Base-by-base conservation (phyloP, 2,797 vertebrate genomes). In the Megalops cyprinoides region DNA sequence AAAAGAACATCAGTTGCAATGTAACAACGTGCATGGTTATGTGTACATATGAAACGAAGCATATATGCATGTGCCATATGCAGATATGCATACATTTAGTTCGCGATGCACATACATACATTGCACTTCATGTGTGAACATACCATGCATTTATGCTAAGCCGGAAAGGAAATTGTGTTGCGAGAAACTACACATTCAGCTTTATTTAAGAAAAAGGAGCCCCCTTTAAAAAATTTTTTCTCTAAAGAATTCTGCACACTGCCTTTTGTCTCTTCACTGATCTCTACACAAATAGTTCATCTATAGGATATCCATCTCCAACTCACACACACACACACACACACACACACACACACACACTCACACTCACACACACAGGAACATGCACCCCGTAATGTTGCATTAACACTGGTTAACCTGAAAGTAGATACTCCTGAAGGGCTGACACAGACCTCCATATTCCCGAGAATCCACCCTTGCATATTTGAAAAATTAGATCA, bases 281-380 rank as follows among this genome's bases (percentile, higher is more conserved):
- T 89, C 86, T 87, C 85, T 83, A 79, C 74, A 53, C 0, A 14
- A 79, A 87, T 39, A 55, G 86, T 78, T 84, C 76, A 82, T 88
- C 84, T 86, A 46, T 80, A 87, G 83, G 82, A 86, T 18, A 84
- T 86, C 87, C 87, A 83, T 83, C 80, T 60, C 34, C 49, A 5
- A 46, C 60, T 71, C 18, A 49, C 31, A 76, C 60, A 34, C 39
- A 15, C 73, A 28, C 42, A 31, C 28, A 5, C 31, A 23, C 25
- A 76, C 46, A 75, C 46, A 55, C 46, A 34, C 48, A 23, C 55
- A 18, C 20, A 1, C 23, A 8, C 55, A 34, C 71, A 48, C 65
- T 42, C 73, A 55, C 65, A 49, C 53, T 74, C 28, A 42, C 39
- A n/a, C 56, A 5, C 31, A 34, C 44, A 42, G 46, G 73, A 1